These are phyloP conservation scores for Metridium senile DNA, from an alignment of 92 coral and sea anemone genomes.

Conservation along the genomic window DNA sequence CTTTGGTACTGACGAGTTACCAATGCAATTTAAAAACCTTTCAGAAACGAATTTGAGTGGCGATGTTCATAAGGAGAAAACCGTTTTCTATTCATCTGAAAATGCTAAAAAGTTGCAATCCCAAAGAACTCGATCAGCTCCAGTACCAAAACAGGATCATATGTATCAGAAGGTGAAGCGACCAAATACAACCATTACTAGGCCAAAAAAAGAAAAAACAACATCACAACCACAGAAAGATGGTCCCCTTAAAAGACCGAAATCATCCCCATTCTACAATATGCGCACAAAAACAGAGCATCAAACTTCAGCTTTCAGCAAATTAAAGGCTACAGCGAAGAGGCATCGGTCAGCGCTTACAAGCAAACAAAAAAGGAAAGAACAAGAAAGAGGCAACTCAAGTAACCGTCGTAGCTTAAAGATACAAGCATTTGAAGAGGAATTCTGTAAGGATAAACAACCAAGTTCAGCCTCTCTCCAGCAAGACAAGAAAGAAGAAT, in stretches of 20 bases:
- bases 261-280: background rate
- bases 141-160: background rate
- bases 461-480: background rate
- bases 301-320: no score
- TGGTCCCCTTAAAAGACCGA: background rate
- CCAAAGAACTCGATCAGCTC: conserved; percentile 2
- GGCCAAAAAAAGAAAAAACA: background rate
- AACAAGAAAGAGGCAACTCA: background rate
- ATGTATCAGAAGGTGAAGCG: background rate
- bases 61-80: no score
- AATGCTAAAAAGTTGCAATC: background rate
- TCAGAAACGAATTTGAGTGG: no score
- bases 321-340: background rate
- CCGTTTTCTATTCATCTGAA: background rate
- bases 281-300: background rate
- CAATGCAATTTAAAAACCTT: background rate
- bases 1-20: background rate
- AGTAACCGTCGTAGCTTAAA: no score
- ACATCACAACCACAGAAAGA: background rate
- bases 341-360: conserved; percentile 15
- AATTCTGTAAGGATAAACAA: background rate
- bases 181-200: background rate
- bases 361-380: conserved; percentile 4
- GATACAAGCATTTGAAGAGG: conserved; percentile 1
- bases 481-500: background rate